phyloP scores from a whole-genome alignment of 2,888 invertebrate species.

The Neoitamus cyanurus region DNA sequence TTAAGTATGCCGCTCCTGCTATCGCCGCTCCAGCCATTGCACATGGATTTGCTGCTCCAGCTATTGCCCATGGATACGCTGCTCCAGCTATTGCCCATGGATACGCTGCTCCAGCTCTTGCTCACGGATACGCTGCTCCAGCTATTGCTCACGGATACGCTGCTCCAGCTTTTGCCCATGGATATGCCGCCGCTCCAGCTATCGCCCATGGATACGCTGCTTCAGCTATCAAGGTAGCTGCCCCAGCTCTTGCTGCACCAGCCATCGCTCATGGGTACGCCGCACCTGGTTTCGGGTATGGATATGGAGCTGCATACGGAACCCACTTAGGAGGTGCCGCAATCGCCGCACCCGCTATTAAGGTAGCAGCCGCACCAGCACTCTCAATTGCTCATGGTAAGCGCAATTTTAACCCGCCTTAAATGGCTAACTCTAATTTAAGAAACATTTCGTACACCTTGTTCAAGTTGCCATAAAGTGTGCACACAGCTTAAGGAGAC shows the following conservation, averaged over 20 bases:
- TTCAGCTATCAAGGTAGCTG: constrained; percentile 51
- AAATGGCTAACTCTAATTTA: not conserved
- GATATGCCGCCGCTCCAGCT: constrained; percentile 49
- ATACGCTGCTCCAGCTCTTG: not conserved
- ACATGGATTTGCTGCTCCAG: not conserved
- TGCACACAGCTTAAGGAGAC: not conserved
- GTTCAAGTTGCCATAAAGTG: not conserved
- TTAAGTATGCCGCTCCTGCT: constrained; percentile 53
- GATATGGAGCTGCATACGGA: constrained; percentile 53
- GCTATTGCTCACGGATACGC: not conserved
- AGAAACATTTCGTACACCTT: not conserved
- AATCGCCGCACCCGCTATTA: constrained; percentile 45
- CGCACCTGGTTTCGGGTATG: constrained; percentile 47
- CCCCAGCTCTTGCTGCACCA: constrained; percentile 49
- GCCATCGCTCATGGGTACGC: constrained; percentile 51
- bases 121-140: constrained; percentile 45
- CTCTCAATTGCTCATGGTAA: constrained; percentile 47
- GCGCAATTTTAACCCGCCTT: not conserved
- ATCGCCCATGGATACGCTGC: constrained; percentile 18
- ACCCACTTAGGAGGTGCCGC: not conserved
- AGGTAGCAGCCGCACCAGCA: constrained; percentile 48
- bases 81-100: constrained; percentile 20
- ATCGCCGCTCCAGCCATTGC: constrained; percentile 50
- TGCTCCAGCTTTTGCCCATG: constrained; percentile 54
- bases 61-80: constrained; percentile 56